Percentiles rank a stretch among this genome's conserved stretches.
These are phyloP conservation scores for Columba janthina DNA, from an alignment of 2,113 vertebrate species.

Conservation along the genomic window DNA sequence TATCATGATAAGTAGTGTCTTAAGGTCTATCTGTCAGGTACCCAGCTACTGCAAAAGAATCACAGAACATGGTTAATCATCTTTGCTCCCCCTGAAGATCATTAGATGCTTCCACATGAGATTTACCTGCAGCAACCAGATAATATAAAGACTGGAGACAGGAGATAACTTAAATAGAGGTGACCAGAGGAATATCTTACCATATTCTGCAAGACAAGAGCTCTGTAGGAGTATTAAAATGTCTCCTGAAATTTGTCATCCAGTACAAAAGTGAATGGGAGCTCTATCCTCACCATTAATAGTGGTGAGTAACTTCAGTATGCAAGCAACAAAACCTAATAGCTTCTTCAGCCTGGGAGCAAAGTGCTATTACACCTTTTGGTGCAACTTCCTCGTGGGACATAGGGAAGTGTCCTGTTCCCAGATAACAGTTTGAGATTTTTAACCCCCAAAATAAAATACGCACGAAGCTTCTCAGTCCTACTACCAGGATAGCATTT, in stretches of 20 bases:
- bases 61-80: background rate
- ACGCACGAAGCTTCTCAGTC: accelerated
- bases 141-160: background rate
- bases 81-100: background rate
- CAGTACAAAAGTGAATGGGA: background rate
- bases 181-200: background rate
- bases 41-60: background rate
- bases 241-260: background rate
- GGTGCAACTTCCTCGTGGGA: background rate
- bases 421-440: background rate
- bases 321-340: background rate
- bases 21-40: background rate
- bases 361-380: background rate
- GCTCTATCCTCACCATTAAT: background rate
- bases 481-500: background rate
- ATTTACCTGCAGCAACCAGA: background rate
- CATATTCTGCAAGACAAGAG: background rate
- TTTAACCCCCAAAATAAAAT: background rate
- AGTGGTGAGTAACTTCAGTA: background rate
- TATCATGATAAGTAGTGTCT: background rate
- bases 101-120: background rate
- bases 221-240: background rate
- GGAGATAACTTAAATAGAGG: background rate
- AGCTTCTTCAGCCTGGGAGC: background rate
- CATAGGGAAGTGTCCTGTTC: background rate